Evolutionary conservation across 2,113 vertebrate species (phyloP).

Genomic region (Mohoua ochrocephala): DNA sequence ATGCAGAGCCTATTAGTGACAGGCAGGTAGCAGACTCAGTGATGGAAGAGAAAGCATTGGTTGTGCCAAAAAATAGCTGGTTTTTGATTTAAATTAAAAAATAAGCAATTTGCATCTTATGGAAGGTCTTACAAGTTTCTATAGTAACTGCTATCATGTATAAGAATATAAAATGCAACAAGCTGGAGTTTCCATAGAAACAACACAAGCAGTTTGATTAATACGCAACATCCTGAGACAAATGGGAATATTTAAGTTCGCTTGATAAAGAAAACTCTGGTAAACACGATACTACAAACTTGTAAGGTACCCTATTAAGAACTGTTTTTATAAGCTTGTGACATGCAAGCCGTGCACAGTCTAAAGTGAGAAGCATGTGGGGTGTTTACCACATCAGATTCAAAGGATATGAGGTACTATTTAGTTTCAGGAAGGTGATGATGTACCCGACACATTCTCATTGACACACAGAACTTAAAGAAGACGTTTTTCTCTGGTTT

Average conservation of each 20-base stretch:
- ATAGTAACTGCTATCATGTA: slow-evolving; percentile 47
- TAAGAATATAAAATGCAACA: slow-evolving; percentile 25
- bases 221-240: not conserved
- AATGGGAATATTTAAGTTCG: slow-evolving; percentile 4
- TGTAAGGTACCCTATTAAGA: not conserved
- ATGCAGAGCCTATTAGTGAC: not conserved
- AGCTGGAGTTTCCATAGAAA: slow-evolving; percentile 22
- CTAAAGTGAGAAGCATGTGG: not conserved
- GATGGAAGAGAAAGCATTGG: not conserved
- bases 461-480: not conserved
- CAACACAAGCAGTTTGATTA: slow-evolving; percentile 18
- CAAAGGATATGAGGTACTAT: not conserved
- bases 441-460: not conserved
- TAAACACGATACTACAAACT: not conserved
- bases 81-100: slow-evolving; percentile 7
- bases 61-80: not conserved
- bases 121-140: slow-evolving; percentile 52
- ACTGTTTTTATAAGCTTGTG: not conserved
- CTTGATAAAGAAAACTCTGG: not conserved
- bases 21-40: not conserved
- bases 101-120: slow-evolving; percentile 17
- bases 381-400: not conserved
- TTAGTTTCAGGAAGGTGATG: not conserved
- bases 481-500: not conserved
- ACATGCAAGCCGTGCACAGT: not conserved